These are phyloP conservation scores for Glaucopsyche alexis DNA, from an alignment of 2,888 invertebrate genomes.

Conservation along the genomic window DNA sequence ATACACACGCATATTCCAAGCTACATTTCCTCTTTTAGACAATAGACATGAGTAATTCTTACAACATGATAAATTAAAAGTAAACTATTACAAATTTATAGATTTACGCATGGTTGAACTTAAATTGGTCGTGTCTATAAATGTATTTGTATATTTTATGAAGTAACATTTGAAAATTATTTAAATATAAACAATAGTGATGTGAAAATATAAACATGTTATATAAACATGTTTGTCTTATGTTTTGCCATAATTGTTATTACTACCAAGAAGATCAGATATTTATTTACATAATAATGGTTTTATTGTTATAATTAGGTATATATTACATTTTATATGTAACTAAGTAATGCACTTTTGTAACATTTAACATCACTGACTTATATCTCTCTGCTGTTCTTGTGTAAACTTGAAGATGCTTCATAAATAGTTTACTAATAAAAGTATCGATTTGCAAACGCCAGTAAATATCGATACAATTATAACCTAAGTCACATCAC, in stretches of 20 bases:
- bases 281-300: background rate
- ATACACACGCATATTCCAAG: constrained; percentile 14
- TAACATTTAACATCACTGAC: background rate
- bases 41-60: background rate
- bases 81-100: background rate
- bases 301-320: background rate
- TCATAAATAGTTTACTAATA: background rate
- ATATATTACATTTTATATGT: background rate
- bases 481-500: constrained; percentile 35
- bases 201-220: constrained; percentile 41
- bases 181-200: constrained; percentile 47
- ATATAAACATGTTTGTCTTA: background rate
- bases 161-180: constrained; percentile 51
- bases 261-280: background rate
- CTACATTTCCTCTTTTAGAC: constrained; percentile 20
- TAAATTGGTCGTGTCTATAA: constrained; percentile 1
- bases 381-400: background rate
- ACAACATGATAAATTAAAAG: background rate
- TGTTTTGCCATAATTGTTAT: background rate
- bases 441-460: background rate
- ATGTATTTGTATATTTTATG: constrained; percentile 32
- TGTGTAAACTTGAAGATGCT: background rate
- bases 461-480: background rate
- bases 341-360: background rate
- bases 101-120: background rate